Percentiles rank a stretch among this genome's conserved stretches.
These are phyloP conservation scores for Macrosiphum euphorbiae DNA, from an alignment of 2,888 invertebrate species.

Conservation along the genomic window DNA sequence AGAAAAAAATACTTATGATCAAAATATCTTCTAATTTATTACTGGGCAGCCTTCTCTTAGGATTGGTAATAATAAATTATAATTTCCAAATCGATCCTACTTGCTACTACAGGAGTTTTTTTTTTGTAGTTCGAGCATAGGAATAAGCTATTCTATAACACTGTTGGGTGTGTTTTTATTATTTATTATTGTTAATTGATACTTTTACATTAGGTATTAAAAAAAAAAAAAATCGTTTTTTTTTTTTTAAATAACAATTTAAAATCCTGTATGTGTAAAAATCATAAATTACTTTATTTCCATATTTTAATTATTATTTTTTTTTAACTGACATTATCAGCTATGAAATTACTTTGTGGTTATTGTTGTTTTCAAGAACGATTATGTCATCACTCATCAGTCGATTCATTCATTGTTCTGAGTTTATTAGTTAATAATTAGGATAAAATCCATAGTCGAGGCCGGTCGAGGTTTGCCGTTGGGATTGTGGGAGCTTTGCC, in stretches of 20 bases:
- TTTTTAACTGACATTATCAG: neutral
- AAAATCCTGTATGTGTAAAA: neutral
- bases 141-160: neutral
- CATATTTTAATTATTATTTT: neutral
- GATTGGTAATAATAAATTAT: neutral
- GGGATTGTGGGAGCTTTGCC: neutral
- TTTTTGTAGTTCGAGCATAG: neutral
- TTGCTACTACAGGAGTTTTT: no score
- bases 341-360: neutral
- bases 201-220: neutral
- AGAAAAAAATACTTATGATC: neutral
- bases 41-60: neutral
- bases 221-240: neutral
- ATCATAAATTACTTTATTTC: neutral
- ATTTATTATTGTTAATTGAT: no score
- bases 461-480: neutral
- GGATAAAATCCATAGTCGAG: neutral
- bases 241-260: neutral
- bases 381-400: neutral
- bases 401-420: neutral
- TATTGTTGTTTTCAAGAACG: neutral
- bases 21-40: neutral
- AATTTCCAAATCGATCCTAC: neutral
- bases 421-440: neutral
- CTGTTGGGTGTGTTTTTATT: no score